A percentile compares a stretch with the other conserved stretches of the same genome.
Evolutionary conservation across 1,140 invertebrate species (phyloP).

Genomic region (Stegodyphus dumicola): DNA sequence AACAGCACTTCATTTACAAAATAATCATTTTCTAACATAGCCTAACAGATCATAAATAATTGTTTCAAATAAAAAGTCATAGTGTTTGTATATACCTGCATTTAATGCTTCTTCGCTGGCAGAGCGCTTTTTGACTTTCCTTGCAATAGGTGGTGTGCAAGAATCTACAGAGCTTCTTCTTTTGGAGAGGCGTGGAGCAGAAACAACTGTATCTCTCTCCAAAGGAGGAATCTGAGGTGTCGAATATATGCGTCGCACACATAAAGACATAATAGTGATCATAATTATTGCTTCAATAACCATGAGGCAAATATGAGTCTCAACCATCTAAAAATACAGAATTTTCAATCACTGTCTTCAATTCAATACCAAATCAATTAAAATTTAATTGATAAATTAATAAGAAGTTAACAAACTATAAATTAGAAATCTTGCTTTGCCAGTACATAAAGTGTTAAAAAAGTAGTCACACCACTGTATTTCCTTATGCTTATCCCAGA

Average conservation of each 20-base stretch:
- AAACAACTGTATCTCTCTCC: not conserved
- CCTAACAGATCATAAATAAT: not conserved
- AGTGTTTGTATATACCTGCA: slow-evolving; percentile 49
- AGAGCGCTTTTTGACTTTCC: slow-evolving; percentile 52
- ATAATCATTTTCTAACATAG: not conserved
- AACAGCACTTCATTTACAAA: too few relatives aligned
- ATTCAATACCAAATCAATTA: too few relatives aligned
- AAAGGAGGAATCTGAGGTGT: slow-evolving; percentile 7
- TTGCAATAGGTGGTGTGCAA: slow-evolving; percentile 42
- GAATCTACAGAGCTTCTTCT: slow-evolving; percentile 33
- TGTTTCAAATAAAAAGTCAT: slow-evolving; percentile 27
- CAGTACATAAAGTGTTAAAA: too few relatives aligned
- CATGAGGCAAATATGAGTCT: slow-evolving; percentile 60
- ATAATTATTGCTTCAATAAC: slow-evolving; percentile 59
- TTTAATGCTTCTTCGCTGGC: slow-evolving; percentile 46
- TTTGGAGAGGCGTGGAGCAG: slow-evolving; percentile 30
- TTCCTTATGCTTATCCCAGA: too few relatives aligned
- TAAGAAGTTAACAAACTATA: too few relatives aligned
- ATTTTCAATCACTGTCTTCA: too few relatives aligned
- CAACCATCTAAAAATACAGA: slow-evolving; percentile 42
- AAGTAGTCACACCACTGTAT: too few relatives aligned
- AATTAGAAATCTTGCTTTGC: too few relatives aligned
- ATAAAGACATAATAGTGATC: slow-evolving; percentile 56
- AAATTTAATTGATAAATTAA: too few relatives aligned
- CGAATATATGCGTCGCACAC: slow-evolving; percentile 47